Conservation (phyloP, 2,888 invertebrate species). For the Cheilosia pagana region DNA sequence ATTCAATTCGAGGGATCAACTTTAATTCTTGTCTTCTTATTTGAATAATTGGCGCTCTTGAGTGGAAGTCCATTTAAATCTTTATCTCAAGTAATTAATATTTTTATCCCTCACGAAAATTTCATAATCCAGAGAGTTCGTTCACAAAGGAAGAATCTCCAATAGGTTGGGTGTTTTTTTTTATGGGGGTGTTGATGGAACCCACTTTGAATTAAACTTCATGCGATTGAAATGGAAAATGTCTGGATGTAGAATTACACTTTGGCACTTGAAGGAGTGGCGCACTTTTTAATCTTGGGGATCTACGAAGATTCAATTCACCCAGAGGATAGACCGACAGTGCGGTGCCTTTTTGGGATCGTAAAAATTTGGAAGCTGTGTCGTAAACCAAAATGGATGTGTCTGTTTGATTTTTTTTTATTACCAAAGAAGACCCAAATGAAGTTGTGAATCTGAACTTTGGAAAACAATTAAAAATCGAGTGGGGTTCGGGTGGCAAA, state of each 20-base stretch:
- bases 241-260: constrained; percentile 32
- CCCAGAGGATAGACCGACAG: neutral
- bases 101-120: constrained; percentile 50
- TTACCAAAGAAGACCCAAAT: neutral
- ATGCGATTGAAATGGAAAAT: constrained; percentile 6
- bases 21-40: constrained; percentile 20
- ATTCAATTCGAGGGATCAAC: constrained; percentile 55
- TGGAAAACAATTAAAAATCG: neutral
- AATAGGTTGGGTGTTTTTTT: neutral
- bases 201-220: constrained; percentile 9
- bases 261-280: constrained; percentile 30
- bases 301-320: constrained; percentile 33
- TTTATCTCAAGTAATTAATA: constrained; percentile 65
- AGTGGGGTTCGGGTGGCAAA: neutral
- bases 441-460: neutral
- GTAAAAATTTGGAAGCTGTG: constrained; percentile 7
- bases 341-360: constrained; percentile 2
- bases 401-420: constrained; percentile 13
- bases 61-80: constrained; percentile 34
- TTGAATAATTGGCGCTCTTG: constrained; percentile 52
- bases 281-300: constrained; percentile 23
- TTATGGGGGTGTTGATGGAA: constrained; percentile 6
- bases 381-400: constrained; percentile 41
- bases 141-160: constrained; percentile 22
- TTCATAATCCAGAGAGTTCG: constrained; percentile 38